Base-by-base conservation (phyloP, 2,113 vertebrate species). In the Chaetodon auriga region DNA sequence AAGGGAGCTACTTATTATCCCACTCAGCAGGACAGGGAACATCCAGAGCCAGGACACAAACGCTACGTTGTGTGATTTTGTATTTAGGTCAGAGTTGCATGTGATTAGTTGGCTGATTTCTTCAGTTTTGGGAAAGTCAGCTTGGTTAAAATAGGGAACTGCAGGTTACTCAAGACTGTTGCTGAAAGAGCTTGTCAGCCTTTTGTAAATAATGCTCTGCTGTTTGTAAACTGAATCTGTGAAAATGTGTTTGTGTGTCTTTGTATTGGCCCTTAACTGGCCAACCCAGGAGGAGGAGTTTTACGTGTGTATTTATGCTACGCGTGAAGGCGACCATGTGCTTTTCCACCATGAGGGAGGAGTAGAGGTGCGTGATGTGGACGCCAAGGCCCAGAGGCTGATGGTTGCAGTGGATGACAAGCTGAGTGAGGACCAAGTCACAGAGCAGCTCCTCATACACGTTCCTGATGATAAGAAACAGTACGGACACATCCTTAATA, bases 291-390 rank as follows among this genome's bases (percentile, higher is more conserved):
- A 96, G 16, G 97, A 99, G 74, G 98, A 99, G 93, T 99, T 98
- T 93, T 99, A 99, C 0, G 91, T 98, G 43, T 99, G 98, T 36
- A 94, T 99, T 43, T 99, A 98, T 0, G 97, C 98, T 53, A 95
- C 96, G 5, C 97, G 98, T 0, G 97, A 98, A 74, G 98, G 98
- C 16, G 97, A 99, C 95, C 94, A 96, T 0, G 93, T 99, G 46
- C 96, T 99, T 12, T 99, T 99, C 94, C 94, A 99, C 90, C 98
- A 99, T 0, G 96, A 99, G 64, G 98, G 98, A 0, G 98, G 98
- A 0, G 91, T 99, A 90, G 97, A 99, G 1, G 96, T 99, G 63
- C 98, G 98, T 0, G 97, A 99, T 0, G 98, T 99, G 68, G 98
- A 99, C n/a, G 53, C 96, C 87, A 99, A 97, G 89, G 98, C 98